phyloP scores from a whole-genome alignment of 1,140 invertebrate genomes.

The Heterodera schachtii region DNA sequence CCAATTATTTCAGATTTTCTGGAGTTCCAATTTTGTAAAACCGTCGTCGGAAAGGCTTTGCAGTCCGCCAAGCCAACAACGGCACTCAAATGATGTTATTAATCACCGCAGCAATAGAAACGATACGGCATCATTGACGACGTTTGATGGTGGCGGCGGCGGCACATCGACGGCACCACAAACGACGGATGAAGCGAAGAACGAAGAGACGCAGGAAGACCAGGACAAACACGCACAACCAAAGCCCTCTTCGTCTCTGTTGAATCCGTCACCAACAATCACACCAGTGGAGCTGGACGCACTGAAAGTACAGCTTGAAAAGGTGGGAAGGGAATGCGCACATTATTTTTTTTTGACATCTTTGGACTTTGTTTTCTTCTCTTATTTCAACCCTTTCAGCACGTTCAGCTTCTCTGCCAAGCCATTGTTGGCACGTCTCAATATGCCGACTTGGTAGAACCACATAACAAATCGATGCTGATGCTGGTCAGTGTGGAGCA shows the following conservation, averaged over 20 bases:
- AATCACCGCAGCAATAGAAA: neutral
- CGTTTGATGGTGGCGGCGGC: no score
- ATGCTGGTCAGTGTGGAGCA: constrained; percentile 37
- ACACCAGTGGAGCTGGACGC: constrained; percentile 33
- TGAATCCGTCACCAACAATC: constrained; percentile 19
- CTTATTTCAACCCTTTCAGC: constrained; percentile 32
- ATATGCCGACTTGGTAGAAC: constrained; percentile 14
- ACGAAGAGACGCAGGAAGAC: no score
- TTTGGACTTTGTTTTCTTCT: neutral
- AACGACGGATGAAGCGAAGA: neutral
- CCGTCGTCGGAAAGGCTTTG: neutral
- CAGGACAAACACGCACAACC: neutral
- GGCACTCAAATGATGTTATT: neutral
- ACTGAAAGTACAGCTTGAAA: constrained; percentile 50
- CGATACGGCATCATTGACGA: neutral
- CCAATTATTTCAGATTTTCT: neutral
- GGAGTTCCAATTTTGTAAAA: neutral
- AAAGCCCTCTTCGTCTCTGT: constrained; percentile 3
- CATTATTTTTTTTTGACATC: constrained; percentile 4
- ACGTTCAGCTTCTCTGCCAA: constrained; percentile 47
- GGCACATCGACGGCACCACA: neutral
- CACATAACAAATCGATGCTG: constrained; percentile 30
- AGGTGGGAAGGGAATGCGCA: constrained; percentile 26
- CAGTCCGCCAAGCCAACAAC: neutral
- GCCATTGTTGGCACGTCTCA: constrained; percentile 42